Conservation (phyloP, 2,797 vertebrate genomes). For the Apodemus agrarius region DNA sequence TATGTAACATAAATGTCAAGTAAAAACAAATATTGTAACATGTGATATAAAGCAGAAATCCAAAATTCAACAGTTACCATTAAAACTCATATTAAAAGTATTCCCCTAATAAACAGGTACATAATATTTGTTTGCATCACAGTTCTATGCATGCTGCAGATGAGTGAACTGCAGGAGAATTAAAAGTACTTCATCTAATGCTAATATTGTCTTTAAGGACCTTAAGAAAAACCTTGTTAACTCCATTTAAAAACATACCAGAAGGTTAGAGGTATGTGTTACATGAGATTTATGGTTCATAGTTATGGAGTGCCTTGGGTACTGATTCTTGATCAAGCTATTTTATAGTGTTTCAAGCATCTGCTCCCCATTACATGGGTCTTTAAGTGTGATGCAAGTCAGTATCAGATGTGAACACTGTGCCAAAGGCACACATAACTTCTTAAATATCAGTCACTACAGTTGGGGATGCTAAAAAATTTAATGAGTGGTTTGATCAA, state of each 20-base stretch:
- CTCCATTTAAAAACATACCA: background rate
- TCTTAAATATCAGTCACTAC: conserved; percentile 76
- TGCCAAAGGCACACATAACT: conserved; percentile 67
- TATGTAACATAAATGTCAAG: background rate
- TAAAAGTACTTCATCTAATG: background rate
- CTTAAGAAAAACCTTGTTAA: conserved; percentile 22
- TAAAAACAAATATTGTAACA: conserved; percentile 6
- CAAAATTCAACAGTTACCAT: conserved; percentile 41
- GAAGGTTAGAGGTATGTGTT: conserved; percentile 11
- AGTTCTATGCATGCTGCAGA: background rate
- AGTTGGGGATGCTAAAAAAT: conserved; percentile 68
- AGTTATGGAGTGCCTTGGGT: background rate
- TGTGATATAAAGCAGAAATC: background rate
- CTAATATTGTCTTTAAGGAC: conserved; percentile 15
- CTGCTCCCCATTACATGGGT: conserved; percentile 40
- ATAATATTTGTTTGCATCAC: conserved; percentile 1
- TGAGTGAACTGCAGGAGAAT: background rate
- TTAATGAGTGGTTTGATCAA: conserved; percentile 60
- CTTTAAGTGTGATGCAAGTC: conserved; percentile 25
- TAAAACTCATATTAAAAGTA: conserved; percentile 46
- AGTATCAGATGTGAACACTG: background rate
- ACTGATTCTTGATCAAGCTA: conserved; percentile 45
- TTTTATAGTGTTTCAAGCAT: conserved; percentile 4
- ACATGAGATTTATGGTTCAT: background rate
- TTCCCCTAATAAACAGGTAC: background rate